Percentiles rank a stretch among this genome's conserved stretches.
phyloP scores from a whole-genome alignment of 2,113 vertebrate genomes.

The Halichoerus grypus region DNA sequence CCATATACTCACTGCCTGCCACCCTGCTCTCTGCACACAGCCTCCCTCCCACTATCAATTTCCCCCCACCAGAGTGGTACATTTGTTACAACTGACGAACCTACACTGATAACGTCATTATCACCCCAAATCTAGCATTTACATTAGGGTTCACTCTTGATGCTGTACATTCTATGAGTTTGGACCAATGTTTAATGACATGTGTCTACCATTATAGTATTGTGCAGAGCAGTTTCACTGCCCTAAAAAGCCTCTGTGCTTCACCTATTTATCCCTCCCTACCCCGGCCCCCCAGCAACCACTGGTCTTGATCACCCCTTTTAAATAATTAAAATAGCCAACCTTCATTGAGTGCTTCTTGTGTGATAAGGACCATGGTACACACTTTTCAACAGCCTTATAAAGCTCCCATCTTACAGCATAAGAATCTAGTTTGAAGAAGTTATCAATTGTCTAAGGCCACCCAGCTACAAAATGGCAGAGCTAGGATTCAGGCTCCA shows the following conservation, averaged over 20 bases:
- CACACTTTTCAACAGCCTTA: slow-evolving; percentile 17
- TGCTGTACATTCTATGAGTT: background rate
- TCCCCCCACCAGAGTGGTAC: background rate
- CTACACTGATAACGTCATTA: background rate
- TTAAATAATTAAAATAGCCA: slow-evolving; percentile 24
- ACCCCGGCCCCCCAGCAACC: background rate
- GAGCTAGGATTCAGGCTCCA: background rate
- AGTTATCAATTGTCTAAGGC: background rate
- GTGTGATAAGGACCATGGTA: background rate
- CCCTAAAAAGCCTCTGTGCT: background rate
- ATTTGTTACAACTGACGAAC: background rate
- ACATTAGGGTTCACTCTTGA: slow-evolving; percentile 8
- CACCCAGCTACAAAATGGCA: slow-evolving; percentile 1
- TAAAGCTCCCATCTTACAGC: slow-evolving; percentile 27
- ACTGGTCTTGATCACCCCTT: slow-evolving; percentile 15
- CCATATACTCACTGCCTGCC: background rate
- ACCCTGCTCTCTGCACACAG: background rate
- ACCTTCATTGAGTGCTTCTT: slow-evolving; percentile 16
- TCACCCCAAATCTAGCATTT: background rate
- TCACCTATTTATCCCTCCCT: background rate
- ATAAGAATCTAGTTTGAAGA: slow-evolving; percentile 34
- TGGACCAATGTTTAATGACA: slow-evolving; percentile 43
- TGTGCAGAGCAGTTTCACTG: background rate
- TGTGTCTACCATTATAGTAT: background rate
- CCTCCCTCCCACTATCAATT: background rate